Percentiles rank a stretch among this genome's conserved stretches.
phyloP scores from a whole-genome alignment of 2,888 invertebrate species.

The Tortricodes alternella region DNA sequence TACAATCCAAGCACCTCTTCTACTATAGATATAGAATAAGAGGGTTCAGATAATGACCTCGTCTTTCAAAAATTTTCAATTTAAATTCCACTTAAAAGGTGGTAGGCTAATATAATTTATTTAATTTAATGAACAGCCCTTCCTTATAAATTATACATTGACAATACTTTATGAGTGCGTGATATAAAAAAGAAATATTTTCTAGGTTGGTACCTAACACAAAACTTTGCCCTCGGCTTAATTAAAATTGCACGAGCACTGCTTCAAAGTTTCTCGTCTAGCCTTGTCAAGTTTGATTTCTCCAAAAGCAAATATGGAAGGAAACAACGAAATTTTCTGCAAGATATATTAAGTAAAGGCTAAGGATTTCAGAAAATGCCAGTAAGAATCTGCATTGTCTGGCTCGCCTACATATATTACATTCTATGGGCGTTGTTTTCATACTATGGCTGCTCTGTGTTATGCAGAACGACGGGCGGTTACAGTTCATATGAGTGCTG shows the following conservation, averaged over 20 bases:
- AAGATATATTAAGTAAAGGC: conserved; percentile 19
- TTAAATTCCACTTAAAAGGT: too few species aligned
- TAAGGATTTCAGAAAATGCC: conserved; percentile 23
- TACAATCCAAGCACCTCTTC: too few species aligned
- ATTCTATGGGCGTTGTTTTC: conserved; percentile 50
- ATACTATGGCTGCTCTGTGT: conserved; percentile 31
- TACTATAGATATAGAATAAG: too few species aligned
- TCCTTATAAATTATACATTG: too few species aligned
- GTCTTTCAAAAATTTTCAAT: too few species aligned
- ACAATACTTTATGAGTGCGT: too few species aligned
- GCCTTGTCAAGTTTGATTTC: conserved; percentile 12
- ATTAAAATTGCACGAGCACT: conserved; percentile 17
- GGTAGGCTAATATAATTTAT: too few species aligned
- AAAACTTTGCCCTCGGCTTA: conserved; percentile 2
- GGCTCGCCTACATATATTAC: conserved; percentile 47
- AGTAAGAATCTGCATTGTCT: conserved; percentile 31
- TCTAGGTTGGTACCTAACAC: too few species aligned
- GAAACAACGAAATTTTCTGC: conserved; percentile 18
- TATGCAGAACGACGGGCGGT: conserved; percentile 15
- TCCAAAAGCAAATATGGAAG: conserved; percentile 12
- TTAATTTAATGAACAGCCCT: too few species aligned
- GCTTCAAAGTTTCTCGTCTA: conserved; percentile 1
- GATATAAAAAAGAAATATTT: too few species aligned
- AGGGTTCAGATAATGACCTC: too few species aligned
- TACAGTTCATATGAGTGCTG: conserved; percentile 3